phyloP scores from a whole-genome alignment of 2,113 vertebrate genomes.

The Elgaria multicarinata region DNA sequence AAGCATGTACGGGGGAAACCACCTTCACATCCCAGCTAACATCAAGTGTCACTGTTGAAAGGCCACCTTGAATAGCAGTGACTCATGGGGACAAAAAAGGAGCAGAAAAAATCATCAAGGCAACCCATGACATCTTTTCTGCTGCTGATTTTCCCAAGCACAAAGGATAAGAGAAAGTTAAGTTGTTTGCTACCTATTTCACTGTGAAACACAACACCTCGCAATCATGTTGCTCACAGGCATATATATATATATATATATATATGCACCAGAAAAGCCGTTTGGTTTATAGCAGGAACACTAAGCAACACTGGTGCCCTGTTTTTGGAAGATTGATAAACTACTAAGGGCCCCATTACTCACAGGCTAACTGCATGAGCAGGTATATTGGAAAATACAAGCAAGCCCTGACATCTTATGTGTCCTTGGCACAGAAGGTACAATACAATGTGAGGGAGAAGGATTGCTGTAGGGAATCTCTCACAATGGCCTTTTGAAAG shows the following conservation, averaged over 20 bases:
- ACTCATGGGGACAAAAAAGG: background rate
- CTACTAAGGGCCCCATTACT: background rate
- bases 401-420: background rate
- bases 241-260: background rate
- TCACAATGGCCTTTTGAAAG: constrained; percentile 24
- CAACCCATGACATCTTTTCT: background rate
- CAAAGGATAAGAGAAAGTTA: constrained; percentile 23
- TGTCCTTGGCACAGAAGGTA: background rate
- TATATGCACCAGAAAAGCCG: background rate
- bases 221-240: background rate
- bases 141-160: constrained; percentile 20
- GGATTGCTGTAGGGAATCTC: background rate
- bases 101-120: background rate
- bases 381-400: background rate
- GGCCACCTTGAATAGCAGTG: background rate
- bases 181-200: constrained; percentile 10
- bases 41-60: background rate
- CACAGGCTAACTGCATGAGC: background rate
- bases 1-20: background rate
- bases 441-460: background rate
- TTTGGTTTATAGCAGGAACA: background rate
- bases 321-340: background rate
- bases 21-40: background rate
- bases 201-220: background rate
- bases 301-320: background rate